Evolutionary conservation across 2,797 vertebrate species (phyloP), one percentile per base, ranked within the genome.

Genomic region (Pangasius mekongensis): DNA sequence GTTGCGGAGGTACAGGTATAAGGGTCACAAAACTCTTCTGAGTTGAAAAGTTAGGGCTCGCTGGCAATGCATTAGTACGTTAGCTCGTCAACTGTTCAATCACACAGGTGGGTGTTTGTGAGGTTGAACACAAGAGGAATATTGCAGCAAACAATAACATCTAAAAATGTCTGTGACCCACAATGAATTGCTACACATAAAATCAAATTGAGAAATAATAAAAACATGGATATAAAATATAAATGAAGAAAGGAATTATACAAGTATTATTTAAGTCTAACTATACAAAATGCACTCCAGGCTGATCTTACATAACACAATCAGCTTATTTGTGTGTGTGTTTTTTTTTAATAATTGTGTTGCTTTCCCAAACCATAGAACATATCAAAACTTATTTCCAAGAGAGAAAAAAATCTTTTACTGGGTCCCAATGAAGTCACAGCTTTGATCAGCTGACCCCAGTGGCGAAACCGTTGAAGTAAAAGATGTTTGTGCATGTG

Each of bases 81-180:
- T 95, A 91, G 83, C 90, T 91, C 87, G 5, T 71, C 77, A 58
- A 93, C 90, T 90, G 2, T 64, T 76, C 74, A 76, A 22, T 85
- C 86, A 85, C 84, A 54, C 36, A 36, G 86, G 85, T 27, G 58
- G 30, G 39, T 43, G 56, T 36, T 92, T 90, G 62, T 54, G 47
- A 54, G 86, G 30, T 82, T n/a, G 58, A 86, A 74, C 73, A 88
- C 81, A 86, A 84, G 87, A 91, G 89, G 88, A 89, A 89, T 89
- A 89, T 88, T 92, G 93, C 91, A 92, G 94, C 94, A 94, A 95
- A 95, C 92, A 95, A 94, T 91, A 93, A 90, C 94, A 89, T 89
- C 89, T 88, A 87, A 90, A 92, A 87, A 47, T 43, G 18, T 88
- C 36, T 67, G 60, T 3, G 24, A 88, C 69, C 56, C 62, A 89